A percentile compares a stretch with the other conserved stretches of the same genome.
These are phyloP conservation scores for Parnassius apollo DNA, from an alignment of 2,888 invertebrate species.

Conservation along the genomic window DNA sequence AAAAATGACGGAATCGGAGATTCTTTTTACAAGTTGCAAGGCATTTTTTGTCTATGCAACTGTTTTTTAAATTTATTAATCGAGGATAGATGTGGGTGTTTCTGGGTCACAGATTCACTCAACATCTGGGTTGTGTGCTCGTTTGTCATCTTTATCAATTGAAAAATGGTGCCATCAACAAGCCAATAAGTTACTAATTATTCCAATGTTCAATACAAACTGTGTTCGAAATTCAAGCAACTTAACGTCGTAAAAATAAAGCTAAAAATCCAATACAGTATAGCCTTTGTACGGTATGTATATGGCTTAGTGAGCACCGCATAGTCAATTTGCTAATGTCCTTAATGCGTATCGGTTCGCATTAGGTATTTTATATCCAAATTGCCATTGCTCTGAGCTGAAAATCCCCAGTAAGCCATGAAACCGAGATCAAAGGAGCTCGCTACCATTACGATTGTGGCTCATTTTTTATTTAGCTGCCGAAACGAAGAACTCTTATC, in stretches of 20 bases:
- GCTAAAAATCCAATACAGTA: conserved; percentile 9
- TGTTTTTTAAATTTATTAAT: no score
- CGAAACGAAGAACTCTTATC: conserved; percentile 68
- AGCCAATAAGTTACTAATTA: no score
- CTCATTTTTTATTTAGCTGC: conserved; percentile 79
- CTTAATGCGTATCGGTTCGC: conserved; percentile 68
- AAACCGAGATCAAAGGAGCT: conserved; percentile 78
- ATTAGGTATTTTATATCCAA: conserved; percentile 75
- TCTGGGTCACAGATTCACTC: no score
- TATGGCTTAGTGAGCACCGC: conserved; percentile 31
- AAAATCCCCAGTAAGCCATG: conserved; percentile 74
- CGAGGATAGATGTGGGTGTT: no score
- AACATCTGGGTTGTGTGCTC: no score
- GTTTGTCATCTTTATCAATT: no score
- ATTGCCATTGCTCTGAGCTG: conserved; percentile 66
- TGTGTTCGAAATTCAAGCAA: no score
- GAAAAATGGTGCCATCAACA: no score
- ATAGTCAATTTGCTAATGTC: conserved; percentile 72
- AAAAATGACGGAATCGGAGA: no score
- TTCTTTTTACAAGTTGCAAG: no score
- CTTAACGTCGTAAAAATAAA: not conserved
- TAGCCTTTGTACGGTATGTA: conserved; percentile 13
- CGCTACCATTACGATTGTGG: conserved; percentile 76
- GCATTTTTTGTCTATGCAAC: no score
- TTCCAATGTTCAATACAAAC: no score